Conservation (phyloP, 2,888 invertebrate genomes). For the Vandiemenella viatica region DNA sequence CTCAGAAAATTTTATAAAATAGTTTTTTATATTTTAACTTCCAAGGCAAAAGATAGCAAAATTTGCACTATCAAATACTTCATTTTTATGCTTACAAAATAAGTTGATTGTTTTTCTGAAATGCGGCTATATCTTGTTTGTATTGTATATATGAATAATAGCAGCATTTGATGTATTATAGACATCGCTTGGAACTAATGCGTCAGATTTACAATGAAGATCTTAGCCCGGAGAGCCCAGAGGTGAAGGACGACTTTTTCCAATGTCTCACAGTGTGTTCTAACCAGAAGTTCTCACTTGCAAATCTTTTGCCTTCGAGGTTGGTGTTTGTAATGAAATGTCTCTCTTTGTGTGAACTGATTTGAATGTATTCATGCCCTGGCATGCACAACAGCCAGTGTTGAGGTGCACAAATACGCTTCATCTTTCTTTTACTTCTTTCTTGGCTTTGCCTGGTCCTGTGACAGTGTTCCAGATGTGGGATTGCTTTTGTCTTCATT, state of each 20-base stretch:
- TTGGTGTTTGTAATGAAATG: conserved; percentile 41
- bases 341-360: conserved; percentile 13
- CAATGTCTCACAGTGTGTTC: conserved; percentile 64
- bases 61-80: neutral
- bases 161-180: conserved; percentile 46
- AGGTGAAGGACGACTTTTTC: conserved; percentile 46
- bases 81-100: neutral
- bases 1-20: neutral
- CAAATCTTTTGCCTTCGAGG: conserved; percentile 81
- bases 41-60: conserved; percentile 24
- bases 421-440: conserved; percentile 3
- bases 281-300: conserved; percentile 44
- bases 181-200: conserved; percentile 97
- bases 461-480: too few relatives aligned
- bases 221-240: conserved; percentile 36
- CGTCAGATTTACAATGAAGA: conserved; percentile 89
- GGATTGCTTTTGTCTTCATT: too few relatives aligned
- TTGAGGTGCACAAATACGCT: neutral
- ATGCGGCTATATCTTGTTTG: too few relatives aligned
- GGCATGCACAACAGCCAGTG: conserved; percentile 4
- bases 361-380: neutral
- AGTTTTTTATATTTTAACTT: conserved; percentile 15
- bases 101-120: too few relatives aligned
- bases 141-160: too few relatives aligned
- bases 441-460: conserved; percentile 16